A percentile compares a stretch with the other conserved stretches of the same genome.
phyloP scores from a whole-genome alignment of 2,797 vertebrate species.

The Peromyscus aztecus region DNA sequence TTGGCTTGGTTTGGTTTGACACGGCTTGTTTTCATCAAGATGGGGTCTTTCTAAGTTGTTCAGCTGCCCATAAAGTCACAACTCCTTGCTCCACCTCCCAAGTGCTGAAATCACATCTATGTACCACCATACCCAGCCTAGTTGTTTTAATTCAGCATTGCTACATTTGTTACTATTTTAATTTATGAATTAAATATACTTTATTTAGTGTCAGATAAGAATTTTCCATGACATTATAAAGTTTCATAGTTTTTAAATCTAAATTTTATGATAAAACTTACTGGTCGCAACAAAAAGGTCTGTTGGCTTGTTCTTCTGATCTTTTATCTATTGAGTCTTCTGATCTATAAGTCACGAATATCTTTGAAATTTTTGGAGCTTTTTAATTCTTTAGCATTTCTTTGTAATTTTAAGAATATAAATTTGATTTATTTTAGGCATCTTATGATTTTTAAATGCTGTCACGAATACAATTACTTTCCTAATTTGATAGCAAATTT shows the following conservation, averaged over 20 bases:
- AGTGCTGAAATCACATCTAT: not conserved
- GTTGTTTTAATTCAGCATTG: not conserved
- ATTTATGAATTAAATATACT: not conserved
- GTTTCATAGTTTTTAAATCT: not conserved
- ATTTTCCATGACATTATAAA: not conserved
- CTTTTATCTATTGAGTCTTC: not conserved
- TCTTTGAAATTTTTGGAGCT: not conserved
- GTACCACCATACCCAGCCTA: not conserved
- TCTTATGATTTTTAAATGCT: not conserved
- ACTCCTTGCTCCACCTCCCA: not conserved
- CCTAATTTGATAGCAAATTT: not conserved
- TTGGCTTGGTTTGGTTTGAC: not conserved
- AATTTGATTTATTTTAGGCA: not conserved
- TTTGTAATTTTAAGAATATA: not conserved
- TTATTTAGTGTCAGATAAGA: not conserved
- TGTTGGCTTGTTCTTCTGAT: not conserved
- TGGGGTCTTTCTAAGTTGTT: not conserved
- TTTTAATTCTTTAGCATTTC: not conserved
- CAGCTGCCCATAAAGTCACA: not conserved
- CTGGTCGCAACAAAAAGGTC: not conserved
- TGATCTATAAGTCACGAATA: not conserved
- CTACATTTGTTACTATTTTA: not conserved
- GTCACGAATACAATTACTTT: not conserved
- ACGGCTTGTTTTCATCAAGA: not conserved
- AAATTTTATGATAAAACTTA: conserved; percentile 18